Conservation (phyloP, 2,888 invertebrate genomes). For the Drosophila putrida region DNA sequence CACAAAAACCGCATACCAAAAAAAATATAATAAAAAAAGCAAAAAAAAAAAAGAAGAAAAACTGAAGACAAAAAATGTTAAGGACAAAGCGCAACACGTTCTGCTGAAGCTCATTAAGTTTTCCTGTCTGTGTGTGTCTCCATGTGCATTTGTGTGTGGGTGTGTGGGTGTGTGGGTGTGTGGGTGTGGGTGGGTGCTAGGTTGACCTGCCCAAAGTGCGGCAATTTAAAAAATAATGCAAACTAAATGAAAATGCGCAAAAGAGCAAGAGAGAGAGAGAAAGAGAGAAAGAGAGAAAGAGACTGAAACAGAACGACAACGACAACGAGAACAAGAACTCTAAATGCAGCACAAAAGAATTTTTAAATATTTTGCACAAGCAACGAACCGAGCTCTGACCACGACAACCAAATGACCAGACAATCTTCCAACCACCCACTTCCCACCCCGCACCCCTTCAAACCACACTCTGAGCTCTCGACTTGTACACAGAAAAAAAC, state of each 20-base stretch:
- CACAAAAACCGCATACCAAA: conserved; percentile 2
- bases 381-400: conserved; percentile 50
- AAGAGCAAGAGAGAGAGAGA: conserved; percentile 8
- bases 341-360: conserved; percentile 56
- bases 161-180: conserved; percentile 1
- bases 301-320: conserved; percentile 1
- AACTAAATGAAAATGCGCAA: conserved; percentile 61
- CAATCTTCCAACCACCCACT: neutral
- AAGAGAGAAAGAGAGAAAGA: neutral
- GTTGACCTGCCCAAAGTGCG: conserved; percentile 41
- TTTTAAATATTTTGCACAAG: conserved; percentile 55
- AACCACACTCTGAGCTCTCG: neutral
- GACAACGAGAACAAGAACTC: conserved; percentile 23
- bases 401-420: conserved; percentile 40
- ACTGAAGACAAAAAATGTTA: conserved; percentile 5
- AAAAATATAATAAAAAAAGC: neutral
- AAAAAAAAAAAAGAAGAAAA: neutral
- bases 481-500: no score
- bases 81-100: conserved; percentile 60
- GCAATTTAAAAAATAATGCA: conserved; percentile 59
- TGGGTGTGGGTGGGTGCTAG: conserved; percentile 1
- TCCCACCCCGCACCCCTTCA: neutral
- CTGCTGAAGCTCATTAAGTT: conserved; percentile 56
- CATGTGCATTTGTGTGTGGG: neutral
- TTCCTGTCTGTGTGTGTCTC: conserved; percentile 1